Evolutionary conservation across 2,797 vertebrate genomes (phyloP).

Genomic region (Poeciliopsis turneri): DNA sequence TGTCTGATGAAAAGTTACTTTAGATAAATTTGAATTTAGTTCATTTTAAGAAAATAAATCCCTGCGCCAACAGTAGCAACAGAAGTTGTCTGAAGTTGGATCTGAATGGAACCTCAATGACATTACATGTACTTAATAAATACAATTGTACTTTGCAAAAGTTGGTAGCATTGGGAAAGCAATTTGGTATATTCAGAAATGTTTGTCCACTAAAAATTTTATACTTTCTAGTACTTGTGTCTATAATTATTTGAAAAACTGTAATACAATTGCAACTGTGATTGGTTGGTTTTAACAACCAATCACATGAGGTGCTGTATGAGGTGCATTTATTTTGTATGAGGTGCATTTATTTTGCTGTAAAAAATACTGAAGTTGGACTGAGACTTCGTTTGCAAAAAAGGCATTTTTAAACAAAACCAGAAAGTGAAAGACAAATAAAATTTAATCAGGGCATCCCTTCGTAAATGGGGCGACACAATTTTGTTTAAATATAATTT

Average conservation of each 20-base stretch:
- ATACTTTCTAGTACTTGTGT: no score
- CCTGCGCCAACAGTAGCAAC: no score
- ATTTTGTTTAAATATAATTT: background rate
- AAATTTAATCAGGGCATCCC: background rate
- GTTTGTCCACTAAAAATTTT: no score
- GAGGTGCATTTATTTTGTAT: background rate
- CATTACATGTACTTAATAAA: background rate
- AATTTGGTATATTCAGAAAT: no score
- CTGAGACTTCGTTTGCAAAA: background rate
- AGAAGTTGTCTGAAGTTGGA: no score
- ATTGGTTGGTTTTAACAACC: background rate
- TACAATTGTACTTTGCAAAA: background rate
- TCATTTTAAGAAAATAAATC: background rate
- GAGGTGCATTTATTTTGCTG: background rate
- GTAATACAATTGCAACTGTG: background rate
- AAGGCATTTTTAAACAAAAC: background rate
- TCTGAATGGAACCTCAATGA: no score
- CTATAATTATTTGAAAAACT: background rate
- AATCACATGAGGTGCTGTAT: no score
- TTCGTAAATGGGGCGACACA: background rate
- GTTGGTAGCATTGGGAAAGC: background rate
- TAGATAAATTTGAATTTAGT: background rate
- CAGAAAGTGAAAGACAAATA: background rate
- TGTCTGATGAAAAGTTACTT: background rate
- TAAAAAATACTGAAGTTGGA: background rate